Conservation (phyloP, 2,797 vertebrate species). For the Diplodus sargus region DNA sequence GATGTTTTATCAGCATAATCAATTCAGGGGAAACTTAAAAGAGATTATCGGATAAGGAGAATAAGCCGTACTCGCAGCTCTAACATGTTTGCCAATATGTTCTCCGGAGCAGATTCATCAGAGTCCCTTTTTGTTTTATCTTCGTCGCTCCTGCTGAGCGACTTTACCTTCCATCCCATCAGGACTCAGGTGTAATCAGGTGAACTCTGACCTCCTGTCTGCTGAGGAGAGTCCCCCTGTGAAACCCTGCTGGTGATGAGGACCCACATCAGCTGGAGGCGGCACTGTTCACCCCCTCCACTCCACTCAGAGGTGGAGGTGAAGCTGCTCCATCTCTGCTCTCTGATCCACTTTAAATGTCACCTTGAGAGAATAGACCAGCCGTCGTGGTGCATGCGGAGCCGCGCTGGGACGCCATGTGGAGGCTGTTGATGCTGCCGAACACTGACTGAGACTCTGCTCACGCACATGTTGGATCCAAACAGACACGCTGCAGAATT, state of each 20-base stretch:
- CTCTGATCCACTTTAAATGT: constrained; percentile 52
- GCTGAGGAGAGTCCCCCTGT: background rate
- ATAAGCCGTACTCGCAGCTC: background rate
- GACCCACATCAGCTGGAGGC: background rate
- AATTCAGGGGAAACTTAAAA: background rate
- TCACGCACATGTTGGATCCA: background rate
- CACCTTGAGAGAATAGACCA: constrained; percentile 58
- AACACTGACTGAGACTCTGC: background rate
- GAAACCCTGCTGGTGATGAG: background rate
- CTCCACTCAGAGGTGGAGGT: constrained; percentile 13
- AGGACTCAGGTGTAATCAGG: too few relatives aligned
- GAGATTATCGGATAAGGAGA: background rate
- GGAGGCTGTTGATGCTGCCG: background rate
- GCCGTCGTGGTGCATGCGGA: constrained; percentile 25
- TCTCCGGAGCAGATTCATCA: too few relatives aligned
- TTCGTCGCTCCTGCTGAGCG: background rate
- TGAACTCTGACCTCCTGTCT: background rate
- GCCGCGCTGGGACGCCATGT: background rate
- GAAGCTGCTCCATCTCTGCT: constrained; percentile 9
- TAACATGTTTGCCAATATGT: background rate
- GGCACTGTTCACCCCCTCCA: background rate
- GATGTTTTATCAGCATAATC: background rate
- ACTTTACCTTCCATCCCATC: too few relatives aligned
- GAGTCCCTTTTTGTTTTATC: background rate
- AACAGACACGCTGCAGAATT: background rate